A percentile compares a stretch with the other conserved stretches of the same genome.
phyloP scores from a whole-genome alignment of 2,888 invertebrate species.

The Caenorhabditis sulstoni region DNA sequence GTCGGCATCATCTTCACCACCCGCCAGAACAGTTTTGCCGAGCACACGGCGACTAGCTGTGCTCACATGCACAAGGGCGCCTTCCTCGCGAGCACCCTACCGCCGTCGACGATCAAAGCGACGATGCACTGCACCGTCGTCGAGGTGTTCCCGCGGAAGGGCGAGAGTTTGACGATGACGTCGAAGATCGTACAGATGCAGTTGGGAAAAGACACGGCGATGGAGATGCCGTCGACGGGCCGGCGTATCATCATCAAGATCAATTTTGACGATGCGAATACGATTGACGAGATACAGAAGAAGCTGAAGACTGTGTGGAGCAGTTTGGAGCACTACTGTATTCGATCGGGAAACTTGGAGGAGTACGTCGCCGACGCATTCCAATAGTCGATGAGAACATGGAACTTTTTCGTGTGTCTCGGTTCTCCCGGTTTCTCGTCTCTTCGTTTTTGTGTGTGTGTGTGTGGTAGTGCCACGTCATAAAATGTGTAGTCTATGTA shows the following conservation, averaged over 20 bases:
- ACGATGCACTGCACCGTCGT: constrained; percentile 20
- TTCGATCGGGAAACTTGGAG: constrained; percentile 34
- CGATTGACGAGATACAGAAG: not conserved
- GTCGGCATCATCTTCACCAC: constrained; percentile 37
- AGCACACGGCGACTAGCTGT: constrained; percentile 45
- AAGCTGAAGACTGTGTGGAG: constrained; percentile 4
- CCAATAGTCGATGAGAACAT: too few species aligned
- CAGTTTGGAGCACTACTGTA: constrained; percentile 1
- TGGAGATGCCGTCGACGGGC: constrained; percentile 10
- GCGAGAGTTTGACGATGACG: not conserved
- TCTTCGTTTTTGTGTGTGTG: too few species aligned
- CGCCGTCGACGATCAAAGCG: constrained; percentile 37
- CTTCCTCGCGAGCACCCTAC: constrained; percentile 13
- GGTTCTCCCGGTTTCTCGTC: too few species aligned
- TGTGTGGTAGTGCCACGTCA: too few species aligned
- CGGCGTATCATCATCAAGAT: constrained; percentile 5
- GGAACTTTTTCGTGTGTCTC: too few species aligned
- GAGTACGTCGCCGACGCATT: constrained; percentile 22
- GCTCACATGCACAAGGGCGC: constrained; percentile 37
- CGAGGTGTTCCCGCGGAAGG: constrained; percentile 19
- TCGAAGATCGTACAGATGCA: constrained; percentile 4
- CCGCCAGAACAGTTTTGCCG: constrained; percentile 26
- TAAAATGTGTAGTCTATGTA: too few species aligned
- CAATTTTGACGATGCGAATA: constrained; percentile 9
- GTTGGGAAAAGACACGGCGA: not conserved